Conservation (phyloP, 1,140 invertebrate genomes). For the Tetramorium parvispinum region DNA sequence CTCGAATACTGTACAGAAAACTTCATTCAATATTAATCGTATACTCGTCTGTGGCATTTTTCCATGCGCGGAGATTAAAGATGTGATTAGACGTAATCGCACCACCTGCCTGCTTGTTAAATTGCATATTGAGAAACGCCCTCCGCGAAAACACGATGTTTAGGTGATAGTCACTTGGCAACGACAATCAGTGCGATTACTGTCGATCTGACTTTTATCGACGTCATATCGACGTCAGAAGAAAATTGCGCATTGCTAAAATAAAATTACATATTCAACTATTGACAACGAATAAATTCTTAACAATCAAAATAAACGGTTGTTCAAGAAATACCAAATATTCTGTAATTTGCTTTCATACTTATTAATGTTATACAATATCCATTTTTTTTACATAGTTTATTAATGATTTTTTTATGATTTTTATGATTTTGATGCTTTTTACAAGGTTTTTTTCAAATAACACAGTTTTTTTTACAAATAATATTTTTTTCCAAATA, state of each 20-base stretch:
- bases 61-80: neutral
- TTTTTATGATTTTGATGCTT: too few species aligned
- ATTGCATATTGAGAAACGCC: neutral
- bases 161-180: slow-evolving; percentile 76
- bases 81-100: slow-evolving; percentile 33
- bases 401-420: too few species aligned
- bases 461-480: too few species aligned
- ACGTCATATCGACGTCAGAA: slow-evolving; percentile 56
- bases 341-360: neutral
- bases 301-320: neutral
- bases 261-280: neutral
- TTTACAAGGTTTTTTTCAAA: too few species aligned
- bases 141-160: slow-evolving; percentile 62
- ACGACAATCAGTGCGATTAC: slow-evolving; percentile 73
- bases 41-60: neutral
- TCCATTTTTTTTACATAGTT: too few species aligned
- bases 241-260: slow-evolving; percentile 7
- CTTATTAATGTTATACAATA: neutral
- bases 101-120: neutral
- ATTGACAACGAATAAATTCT: neutral
- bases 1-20: neutral
- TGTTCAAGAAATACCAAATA: neutral
- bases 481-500: too few species aligned
- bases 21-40: neutral
- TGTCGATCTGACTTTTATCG: slow-evolving; percentile 13